Base-by-base conservation (phyloP, 2,797 vertebrate genomes). In the Bothrops alternatus region DNA sequence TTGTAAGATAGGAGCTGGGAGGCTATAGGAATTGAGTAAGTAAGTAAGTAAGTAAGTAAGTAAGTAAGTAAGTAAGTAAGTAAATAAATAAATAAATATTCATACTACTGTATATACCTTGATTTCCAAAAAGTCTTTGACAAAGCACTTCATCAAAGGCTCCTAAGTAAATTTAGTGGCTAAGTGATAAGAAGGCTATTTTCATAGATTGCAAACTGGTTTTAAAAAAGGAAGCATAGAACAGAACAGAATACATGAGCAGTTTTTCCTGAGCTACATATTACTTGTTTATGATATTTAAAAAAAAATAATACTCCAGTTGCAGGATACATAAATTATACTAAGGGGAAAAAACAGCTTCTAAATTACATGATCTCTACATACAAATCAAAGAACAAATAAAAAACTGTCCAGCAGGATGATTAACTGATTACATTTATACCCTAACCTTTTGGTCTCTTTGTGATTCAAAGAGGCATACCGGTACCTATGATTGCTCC, bases 381-480 rank as follows among this genome's bases (percentile, higher is more conserved):
- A 37, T 90, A 86, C 95, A 91, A 47, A 91, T 25, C 93, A 91
- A 93, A 28, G 53, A 73, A 8, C 53, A 87, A 65, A 10, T 53
- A 85, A 0, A 89, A 57, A 2, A 28, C 26, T 87, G 11, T 56
- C 42, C 25, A 56, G 87, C 18, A 93, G 26, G 55, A 37, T 78
- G 18, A 78, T 78, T 47, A 82, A 23, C 42, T 12, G 8, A 82
- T 47, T 47, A 47, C 8, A 47, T 42, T 5, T 23, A 47, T 23
- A 78, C 7, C 37, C 8, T 42, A 78, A 18, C 10, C 10, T 47
- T 47, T 25, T 47, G 37, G 73, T 7, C 20, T 25, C 37, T 82
- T 82, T 82, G 37, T 47, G 20, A 47, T 47, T 73, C 20, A 82
- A 82, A 20, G 73, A 42, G 37, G 3, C 37, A 82, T 82, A 82